A percentile compares a stretch with the other conserved stretches of the same genome.
These are phyloP conservation scores for Limosa lapponica DNA, from an alignment of 2,797 vertebrate genomes.

Conservation along the genomic window DNA sequence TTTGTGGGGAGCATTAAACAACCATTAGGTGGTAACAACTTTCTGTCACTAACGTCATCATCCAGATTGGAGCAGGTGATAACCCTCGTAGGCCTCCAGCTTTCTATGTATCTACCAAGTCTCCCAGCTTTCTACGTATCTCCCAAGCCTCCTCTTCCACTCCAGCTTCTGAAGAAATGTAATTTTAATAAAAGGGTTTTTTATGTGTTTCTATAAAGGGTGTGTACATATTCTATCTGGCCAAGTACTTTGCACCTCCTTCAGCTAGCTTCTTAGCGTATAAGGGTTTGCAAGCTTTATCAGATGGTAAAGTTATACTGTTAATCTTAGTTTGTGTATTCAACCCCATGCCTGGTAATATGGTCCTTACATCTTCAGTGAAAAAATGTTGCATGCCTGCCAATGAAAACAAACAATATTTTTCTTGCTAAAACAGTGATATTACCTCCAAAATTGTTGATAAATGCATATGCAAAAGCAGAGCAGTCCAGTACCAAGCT, in stretches of 20 bases:
- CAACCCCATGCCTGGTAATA: neutral
- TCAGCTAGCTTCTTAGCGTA: neutral
- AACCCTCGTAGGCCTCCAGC: neutral
- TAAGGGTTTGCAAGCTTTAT: neutral
- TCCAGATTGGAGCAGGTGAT: neutral
- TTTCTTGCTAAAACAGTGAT: neutral
- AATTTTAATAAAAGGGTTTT: neutral
- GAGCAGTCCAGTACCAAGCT: neutral
- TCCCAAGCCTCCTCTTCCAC: neutral
- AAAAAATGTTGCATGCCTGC: neutral
- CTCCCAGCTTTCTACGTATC: neutral
- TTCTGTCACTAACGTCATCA: neutral
- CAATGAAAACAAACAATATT: neutral
- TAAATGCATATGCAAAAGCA: neutral
- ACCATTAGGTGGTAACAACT: neutral
- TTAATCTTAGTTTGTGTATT: neutral
- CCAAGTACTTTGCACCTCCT: neutral
- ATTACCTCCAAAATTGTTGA: neutral
- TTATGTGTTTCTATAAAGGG: neutral
- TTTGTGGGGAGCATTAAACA: neutral
- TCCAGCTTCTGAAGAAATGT: neutral
- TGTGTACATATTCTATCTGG: neutral
- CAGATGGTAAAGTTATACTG: neutral
- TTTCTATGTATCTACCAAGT: neutral
- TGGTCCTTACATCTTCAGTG: neutral